Evolutionary conservation across 2,888 invertebrate genomes (phyloP).

Genomic region (Drosophila mercatorum): DNA sequence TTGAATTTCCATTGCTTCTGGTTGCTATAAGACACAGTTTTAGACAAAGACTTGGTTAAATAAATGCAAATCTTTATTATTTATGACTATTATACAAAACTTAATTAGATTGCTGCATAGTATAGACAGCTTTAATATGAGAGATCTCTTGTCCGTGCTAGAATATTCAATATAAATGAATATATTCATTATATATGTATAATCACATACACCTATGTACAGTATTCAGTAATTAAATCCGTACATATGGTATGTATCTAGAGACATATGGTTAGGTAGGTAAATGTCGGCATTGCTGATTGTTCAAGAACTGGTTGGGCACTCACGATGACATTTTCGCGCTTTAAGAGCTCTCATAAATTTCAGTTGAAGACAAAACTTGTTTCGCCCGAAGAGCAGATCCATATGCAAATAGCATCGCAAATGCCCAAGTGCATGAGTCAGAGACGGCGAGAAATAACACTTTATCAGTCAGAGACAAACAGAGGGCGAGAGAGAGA

Average conservation of each 20-base stretch:
- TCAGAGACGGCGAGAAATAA: slow-evolving; percentile 31
- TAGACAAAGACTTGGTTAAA: not conserved
- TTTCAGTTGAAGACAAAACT: slow-evolving; percentile 49
- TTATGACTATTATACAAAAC: not conserved
- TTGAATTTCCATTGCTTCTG: not conserved
- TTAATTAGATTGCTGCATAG: not conserved
- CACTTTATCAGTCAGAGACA: not conserved
- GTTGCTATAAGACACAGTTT: not conserved
- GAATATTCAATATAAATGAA: not conserved
- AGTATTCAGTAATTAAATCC: not conserved
- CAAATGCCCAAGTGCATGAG: slow-evolving; percentile 26
- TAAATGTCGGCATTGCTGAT: slow-evolving; percentile 1
- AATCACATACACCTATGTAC: not conserved
- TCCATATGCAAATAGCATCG: slow-evolving; percentile 59
- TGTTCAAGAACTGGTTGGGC: slow-evolving; percentile 17
- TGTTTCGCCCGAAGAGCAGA: slow-evolving; percentile 33
- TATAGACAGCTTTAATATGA: not conserved
- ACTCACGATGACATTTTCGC: slow-evolving; percentile 40
- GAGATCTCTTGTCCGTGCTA: not conserved
- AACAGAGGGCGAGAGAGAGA: not conserved
- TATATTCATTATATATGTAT: not conserved
- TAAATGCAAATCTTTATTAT: slow-evolving; percentile 4
- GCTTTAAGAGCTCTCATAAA: slow-evolving; percentile 55
- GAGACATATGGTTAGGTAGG: not conserved
- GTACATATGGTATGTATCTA: not conserved